phyloP scores from a whole-genome alignment of 1,140 invertebrate genomes.

The Laodelphax striatellus region DNA sequence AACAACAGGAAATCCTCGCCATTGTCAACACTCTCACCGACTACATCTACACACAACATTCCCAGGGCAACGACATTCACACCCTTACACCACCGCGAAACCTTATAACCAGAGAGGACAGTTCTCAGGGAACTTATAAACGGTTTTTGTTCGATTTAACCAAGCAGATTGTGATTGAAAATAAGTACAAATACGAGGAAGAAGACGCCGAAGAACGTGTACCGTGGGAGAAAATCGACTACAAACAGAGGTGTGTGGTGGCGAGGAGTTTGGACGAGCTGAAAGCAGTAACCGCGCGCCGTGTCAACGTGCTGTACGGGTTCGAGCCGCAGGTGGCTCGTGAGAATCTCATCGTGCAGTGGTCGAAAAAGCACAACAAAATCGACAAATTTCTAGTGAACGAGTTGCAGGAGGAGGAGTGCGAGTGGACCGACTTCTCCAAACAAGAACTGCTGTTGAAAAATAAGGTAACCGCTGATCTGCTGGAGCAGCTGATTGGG shows the following conservation, averaged over 20 bases:
- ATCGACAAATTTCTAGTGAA: constrained; percentile 57
- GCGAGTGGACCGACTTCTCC: constrained; percentile 58
- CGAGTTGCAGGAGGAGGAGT: constrained; percentile 56
- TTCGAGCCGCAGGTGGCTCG: constrained; percentile 39
- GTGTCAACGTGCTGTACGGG: constrained; percentile 41
- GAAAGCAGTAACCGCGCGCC: constrained; percentile 38
- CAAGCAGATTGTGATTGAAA: constrained; percentile 44
- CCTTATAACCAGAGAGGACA: constrained; percentile 32
- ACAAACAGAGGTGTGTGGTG: neutral
- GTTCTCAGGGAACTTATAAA: constrained; percentile 33
- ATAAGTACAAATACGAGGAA: constrained; percentile 28
- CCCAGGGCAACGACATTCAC: constrained; percentile 31
- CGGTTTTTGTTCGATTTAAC: constrained; percentile 51
- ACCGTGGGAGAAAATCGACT: constrained; percentile 39
- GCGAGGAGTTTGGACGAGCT: constrained; percentile 32
- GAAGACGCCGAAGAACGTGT: constrained; percentile 35
- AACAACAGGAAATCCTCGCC: constrained; percentile 33
- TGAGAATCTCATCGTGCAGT: constrained; percentile 48
- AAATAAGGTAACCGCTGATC: constrained; percentile 47
- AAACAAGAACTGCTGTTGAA: constrained; percentile 56
- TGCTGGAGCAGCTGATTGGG: constrained; percentile 46
- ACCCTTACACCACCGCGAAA: constrained; percentile 30
- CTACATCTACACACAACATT: constrained; percentile 28
- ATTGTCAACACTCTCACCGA: constrained; percentile 35
- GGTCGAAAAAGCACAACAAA: constrained; percentile 56